Evolutionary conservation across 2,888 invertebrate species (phyloP), one percentile per base, ranked within the genome.

Genomic region (Pediacus dermestoides): DNA sequence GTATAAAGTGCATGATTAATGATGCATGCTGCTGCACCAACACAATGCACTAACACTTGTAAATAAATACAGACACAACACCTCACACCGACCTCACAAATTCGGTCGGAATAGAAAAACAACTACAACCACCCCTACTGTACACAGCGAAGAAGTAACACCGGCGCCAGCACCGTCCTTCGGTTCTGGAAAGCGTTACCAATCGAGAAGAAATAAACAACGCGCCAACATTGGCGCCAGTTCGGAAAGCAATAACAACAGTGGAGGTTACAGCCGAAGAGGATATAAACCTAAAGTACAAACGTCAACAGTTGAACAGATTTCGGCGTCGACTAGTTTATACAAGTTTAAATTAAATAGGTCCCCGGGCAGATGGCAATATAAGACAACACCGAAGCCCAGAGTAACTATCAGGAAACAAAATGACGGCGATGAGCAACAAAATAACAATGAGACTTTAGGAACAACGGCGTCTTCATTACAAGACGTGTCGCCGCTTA

Each of bases 361-460:
- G 55, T 76, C 88, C 8, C 87, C 85, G 30, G 89, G 90, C 34
- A 80, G 91, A 52, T 91, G 91, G 91, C 88, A 89, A 56, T 91
- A 90, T 68, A 90, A 89, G 70, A 88, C 90, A 6, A 86, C 89
- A 13, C 83, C 89, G 0, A 91, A 89, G 66, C 90, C 91, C 2
- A 78, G 88, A 64, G 82, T 91, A 4, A 81, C 81, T 32, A 89
- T 90, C 50, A 75, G 87, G 34, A 85, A 87, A 61, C 77, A 78
- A 53, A 74, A 73, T 47, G 75, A 74, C 37, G 77, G 77, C 38
- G 66, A 68, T 51, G 77, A 77, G 41, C 72, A 72, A 13, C 64
- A 67, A 47, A 72, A 70, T 58, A 44, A 74, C 73, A 33, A 52
- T 54, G 50, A 49, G 39, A 40, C 50, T 26, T 34, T 39, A 10